A percentile compares a stretch with the other conserved stretches of the same genome.
Evolutionary conservation across 2,888 invertebrate genomes (phyloP).

Genomic region (Sarcophaga subvicina): DNA sequence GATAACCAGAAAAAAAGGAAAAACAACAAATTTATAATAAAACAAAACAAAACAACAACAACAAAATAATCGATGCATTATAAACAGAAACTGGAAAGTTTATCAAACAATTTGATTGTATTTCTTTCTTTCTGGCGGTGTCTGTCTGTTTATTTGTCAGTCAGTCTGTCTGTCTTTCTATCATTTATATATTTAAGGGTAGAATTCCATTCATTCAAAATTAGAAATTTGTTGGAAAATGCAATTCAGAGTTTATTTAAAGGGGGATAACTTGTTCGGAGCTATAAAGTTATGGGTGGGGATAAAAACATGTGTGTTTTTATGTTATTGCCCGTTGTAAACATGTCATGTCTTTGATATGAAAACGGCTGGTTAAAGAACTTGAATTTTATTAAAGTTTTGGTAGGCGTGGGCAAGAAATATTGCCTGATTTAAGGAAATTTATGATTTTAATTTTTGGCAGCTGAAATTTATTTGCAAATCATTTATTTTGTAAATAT

Average conservation of each 20-base stretch:
- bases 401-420: neutral
- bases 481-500: neutral
- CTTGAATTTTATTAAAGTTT: constrained; percentile 5
- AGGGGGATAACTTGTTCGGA: neutral
- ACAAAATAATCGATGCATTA: constrained; percentile 58
- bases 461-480: neutral
- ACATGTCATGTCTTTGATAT: constrained; percentile 3
- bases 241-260: constrained; percentile 24
- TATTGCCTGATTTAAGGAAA: neutral
- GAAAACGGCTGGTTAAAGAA: constrained; percentile 13
- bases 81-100: constrained; percentile 27
- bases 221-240: constrained; percentile 36
- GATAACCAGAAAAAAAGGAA: constrained; percentile 29
- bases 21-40: too few relatives aligned
- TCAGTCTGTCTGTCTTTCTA: neutral
- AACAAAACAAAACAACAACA: neutral
- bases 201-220: constrained; percentile 44
- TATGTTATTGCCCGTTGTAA: neutral
- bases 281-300: neutral
- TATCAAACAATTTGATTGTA: constrained; percentile 24
- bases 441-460: neutral
- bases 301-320: neutral
- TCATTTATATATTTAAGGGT: constrained; percentile 26
- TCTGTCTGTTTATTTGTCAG: neutral
- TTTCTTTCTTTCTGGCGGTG: neutral